Evolutionary conservation across 2,113 vertebrate genomes (phyloP).

Genomic region (Trematomus loennbergii): DNA sequence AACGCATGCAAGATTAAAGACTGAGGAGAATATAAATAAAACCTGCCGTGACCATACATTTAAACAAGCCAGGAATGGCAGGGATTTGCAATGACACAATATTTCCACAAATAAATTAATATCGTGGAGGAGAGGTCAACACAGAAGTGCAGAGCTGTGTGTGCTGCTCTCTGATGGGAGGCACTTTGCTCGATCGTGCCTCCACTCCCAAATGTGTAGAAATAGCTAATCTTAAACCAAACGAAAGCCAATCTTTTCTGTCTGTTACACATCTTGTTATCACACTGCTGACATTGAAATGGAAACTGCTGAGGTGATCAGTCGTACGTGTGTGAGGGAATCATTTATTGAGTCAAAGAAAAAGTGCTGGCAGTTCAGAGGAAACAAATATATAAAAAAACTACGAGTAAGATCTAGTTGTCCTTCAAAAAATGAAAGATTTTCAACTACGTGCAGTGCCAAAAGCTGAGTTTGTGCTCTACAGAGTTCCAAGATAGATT

Average conservation of each 20-base stretch:
- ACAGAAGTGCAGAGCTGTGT: slow-evolving; percentile 1
- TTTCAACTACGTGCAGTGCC: not conserved
- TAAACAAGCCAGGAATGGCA: slow-evolving; percentile 21
- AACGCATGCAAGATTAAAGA: slow-evolving; percentile 63
- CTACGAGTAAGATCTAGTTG: not conserved
- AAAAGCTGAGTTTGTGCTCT: slow-evolving; percentile 5
- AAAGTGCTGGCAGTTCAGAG: not conserved
- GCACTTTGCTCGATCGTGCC: slow-evolving; percentile 32
- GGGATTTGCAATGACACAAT: slow-evolving; percentile 40
- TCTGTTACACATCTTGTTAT: slow-evolving; percentile 37
- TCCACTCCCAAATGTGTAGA: slow-evolving; percentile 21
- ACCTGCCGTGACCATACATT: slow-evolving; percentile 15
- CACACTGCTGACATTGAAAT: slow-evolving; percentile 29
- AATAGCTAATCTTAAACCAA: slow-evolving; percentile 26
- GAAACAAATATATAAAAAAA: slow-evolving; percentile 4
- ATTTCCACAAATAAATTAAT: slow-evolving; percentile 62
- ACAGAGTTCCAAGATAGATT: not conserved
- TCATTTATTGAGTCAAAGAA: not conserved
- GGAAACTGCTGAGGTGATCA: not conserved
- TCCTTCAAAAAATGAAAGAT: not conserved
- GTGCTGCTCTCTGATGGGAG: slow-evolving; percentile 40
- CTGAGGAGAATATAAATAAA: slow-evolving; percentile 53
- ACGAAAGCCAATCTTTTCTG: slow-evolving; percentile 26
- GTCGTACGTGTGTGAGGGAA: slow-evolving; percentile 1
- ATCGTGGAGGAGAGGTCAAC: slow-evolving; percentile 13